Base-by-base conservation (phyloP, 2,888 invertebrate genomes). In the Xestoiulus laeticollis region DNA sequence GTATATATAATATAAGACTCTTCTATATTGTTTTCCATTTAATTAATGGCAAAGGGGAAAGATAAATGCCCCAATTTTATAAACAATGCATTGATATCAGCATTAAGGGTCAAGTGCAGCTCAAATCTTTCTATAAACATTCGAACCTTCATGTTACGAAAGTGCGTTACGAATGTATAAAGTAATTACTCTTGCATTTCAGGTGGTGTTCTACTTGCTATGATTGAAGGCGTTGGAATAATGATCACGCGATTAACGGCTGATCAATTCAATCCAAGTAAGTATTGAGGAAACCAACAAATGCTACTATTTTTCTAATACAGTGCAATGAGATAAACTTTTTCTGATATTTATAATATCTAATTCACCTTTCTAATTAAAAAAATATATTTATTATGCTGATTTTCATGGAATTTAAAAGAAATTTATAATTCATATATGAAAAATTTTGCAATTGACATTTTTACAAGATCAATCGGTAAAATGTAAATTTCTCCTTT, bases 221-320 rank as follows among this genome's bases (percentile, higher is more conserved):
- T 99, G 89, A 99, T 99, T 90, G 99, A 99, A 94, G 99, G 99
- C 89, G 96, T 99, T 89, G 98, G 98, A 89, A 98, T 99, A 90
- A 93, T 98, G 92, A 96, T 99, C 91, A 98, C 97, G 16, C 94
- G 98, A 91, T 94, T 97, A 91, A 95, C 96, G 44, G 97, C 98
- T 0, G 98, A 98, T 91, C 97, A 98, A 92, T 98, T 97, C 92
- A 96, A 96, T 93, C 98, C 97, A 82, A 95, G 89, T 88, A 86
- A 83, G 48, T 87, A 26, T 82, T 5, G 6, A 33, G 30, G n/a
- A 33, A 38, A 4, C 12, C n/a, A 26, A 87, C 5, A 30, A 82
- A 43, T 43, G 5, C 38, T 8, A 38, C 38, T 38, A 38, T 38
- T 38, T 8, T 38, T 38, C 43, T 10, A 16, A n/a, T n/a, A n/a